phyloP scores from a whole-genome alignment of 1,140 invertebrate species.

The Octopus bimaculoides region DNA sequence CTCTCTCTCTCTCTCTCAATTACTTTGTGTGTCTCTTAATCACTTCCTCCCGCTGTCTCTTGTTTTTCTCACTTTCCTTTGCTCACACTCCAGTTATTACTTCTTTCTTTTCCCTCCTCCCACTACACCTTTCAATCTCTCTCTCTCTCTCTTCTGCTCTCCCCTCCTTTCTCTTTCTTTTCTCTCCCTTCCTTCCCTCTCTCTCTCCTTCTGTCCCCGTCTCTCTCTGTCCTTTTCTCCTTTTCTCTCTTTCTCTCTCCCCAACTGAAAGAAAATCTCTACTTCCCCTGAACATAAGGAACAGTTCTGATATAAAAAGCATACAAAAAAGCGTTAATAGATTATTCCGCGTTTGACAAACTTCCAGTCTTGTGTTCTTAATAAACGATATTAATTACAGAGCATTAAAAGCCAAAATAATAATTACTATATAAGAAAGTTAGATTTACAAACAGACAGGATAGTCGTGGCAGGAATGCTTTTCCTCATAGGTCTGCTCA shows the following conservation, averaged over 20 bases:
- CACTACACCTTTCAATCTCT: neutral
- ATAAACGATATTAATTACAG: neutral
- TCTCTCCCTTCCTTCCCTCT: conserved; percentile 3
- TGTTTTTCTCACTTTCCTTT: neutral
- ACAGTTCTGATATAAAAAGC: neutral
- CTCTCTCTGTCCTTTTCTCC: neutral
- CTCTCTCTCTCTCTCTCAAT: conserved; percentile 7
- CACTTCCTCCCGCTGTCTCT: neutral
- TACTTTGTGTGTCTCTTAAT: neutral
- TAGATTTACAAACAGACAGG: no score
- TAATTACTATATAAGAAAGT: neutral
- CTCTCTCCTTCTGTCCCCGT: neutral
- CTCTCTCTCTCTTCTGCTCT: neutral
- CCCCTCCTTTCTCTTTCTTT: neutral
- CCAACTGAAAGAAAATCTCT: neutral
- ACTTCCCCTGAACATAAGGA: neutral
- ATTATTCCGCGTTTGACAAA: neutral
- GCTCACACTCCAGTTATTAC: neutral
- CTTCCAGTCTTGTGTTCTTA: neutral
- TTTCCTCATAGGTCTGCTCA: no score
- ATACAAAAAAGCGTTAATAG: no score
- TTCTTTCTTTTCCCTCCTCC: no score
- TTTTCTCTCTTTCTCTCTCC: neutral
- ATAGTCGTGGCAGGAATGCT: no score
- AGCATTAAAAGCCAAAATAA: neutral